These are phyloP conservation scores for Diorhabda sublineata DNA, from an alignment of 1,140 invertebrate species.

Conservation along the genomic window DNA sequence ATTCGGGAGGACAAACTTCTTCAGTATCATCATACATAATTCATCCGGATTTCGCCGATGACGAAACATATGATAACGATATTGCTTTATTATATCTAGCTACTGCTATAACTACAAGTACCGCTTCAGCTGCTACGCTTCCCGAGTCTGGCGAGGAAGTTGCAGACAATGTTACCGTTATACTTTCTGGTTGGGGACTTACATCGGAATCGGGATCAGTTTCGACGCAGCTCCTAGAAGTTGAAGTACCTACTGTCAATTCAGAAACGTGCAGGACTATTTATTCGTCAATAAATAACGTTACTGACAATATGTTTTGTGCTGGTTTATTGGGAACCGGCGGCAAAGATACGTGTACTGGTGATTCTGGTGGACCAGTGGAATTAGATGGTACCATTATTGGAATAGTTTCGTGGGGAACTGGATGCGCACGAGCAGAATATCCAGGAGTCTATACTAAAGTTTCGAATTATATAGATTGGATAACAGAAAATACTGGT, in stretches of 20 bases:
- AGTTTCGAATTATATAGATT: constrained; percentile 18
- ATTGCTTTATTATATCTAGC: constrained; percentile 7
- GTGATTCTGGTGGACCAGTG: constrained; percentile 6
- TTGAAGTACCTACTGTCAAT: constrained; percentile 1
- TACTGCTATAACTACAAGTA: neutral
- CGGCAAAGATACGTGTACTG: constrained; percentile 6
- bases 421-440: constrained; percentile 25
- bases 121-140: neutral
- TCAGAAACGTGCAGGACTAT: neutral
- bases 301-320: constrained; percentile 7
- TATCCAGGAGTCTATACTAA: constrained; percentile 30
- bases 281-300: neutral
- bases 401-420: constrained; percentile 60
- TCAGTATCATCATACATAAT: neutral
- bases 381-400: constrained; percentile 35
- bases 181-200: constrained; percentile 7
- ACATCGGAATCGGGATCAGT: neutral
- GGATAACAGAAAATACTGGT: constrained; percentile 16
- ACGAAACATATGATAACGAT: neutral
- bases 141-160: neutral
- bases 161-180: neutral
- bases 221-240: neutral
- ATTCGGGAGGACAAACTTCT: neutral
- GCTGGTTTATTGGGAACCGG: neutral
- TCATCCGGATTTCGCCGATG: neutral